Evolutionary conservation across 2,113 vertebrate genomes (phyloP).

Genomic region (Stomatorhinus ivindoensis): DNA sequence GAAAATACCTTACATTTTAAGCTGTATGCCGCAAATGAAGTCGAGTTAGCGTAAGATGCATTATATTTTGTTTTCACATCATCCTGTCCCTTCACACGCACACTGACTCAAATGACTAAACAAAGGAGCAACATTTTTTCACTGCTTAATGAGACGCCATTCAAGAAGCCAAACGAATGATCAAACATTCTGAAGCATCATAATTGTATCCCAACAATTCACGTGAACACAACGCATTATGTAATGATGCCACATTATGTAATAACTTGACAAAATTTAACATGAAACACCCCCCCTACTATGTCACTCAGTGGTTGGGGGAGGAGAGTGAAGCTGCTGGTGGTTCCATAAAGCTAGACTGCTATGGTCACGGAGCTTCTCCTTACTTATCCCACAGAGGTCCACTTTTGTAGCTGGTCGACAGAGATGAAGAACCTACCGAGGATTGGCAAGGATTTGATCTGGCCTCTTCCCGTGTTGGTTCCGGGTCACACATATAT

Average conservation of each 20-base stretch:
- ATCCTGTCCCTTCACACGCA: no score
- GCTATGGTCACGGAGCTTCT: neutral
- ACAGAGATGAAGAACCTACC: neutral
- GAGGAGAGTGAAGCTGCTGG: neutral
- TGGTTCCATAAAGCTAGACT: neutral
- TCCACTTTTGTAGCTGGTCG: neutral
- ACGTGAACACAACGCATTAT: neutral
- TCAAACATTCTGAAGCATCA: neutral
- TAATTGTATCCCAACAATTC: neutral
- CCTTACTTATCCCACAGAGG: neutral
- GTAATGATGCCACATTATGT: neutral
- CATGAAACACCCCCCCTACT: neutral
- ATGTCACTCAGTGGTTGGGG: neutral
- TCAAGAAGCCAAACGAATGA: neutral
- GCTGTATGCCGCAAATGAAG: no score
- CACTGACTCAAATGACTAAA: no score
- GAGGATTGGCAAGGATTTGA: neutral
- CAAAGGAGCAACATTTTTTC: neutral
- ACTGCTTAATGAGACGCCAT: neutral
- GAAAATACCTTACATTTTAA: no score
- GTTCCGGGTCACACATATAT: neutral
- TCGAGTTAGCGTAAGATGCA: no score
- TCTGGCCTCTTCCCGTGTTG: neutral
- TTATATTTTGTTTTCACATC: no score
- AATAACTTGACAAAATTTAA: neutral